Base-by-base conservation (phyloP, 1,140 invertebrate species). In the Drosophila tristis region DNA sequence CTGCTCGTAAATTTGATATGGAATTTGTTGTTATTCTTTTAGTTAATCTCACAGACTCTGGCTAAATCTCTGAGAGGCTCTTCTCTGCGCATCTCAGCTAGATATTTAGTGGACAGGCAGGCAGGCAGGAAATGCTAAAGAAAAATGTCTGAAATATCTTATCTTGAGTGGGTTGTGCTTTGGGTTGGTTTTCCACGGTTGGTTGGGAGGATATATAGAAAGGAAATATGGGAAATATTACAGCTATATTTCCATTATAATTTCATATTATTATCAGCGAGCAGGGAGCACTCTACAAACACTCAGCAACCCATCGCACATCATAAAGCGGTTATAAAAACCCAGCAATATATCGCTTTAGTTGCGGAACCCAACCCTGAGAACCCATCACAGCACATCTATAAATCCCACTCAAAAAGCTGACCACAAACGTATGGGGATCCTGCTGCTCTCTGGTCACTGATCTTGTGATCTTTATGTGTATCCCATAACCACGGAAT, bases 1-100 rank as follows among this genome's bases (percentile, higher is more conserved):
- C 72, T 62, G 84, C 11, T 44, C 70, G 53, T 87, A 84, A 84
- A 84, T 87, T 76, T 76, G 74, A 82, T 82, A 73, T 82, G 71
- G 43, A 77, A 73, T 66, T 73, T 49, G 56, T 73, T 78, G 51
- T 55, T 53, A 48, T 49, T 59, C 39, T 51, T 16, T 50, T 42
- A 51, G 42, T 31, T 54, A 44, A 59, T 51, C 53, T 15, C 16
- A n/a, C 16, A 7, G 47, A 45, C 50, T 68, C n/a, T n/a, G 66
- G 25, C 29, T 31, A 31, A 31, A 31, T 31, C 8, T 31, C 29
- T 8, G 29, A 3, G 11, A n/a, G 26, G 8, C 29, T 31, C 20
- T 39, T 39, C 35, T 29, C 26, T 7, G 1, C 61, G 48, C 70
- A 64, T 67, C 55, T 39, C 23, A 25, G 50, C 42, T 44, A 49